Base-by-base conservation (phyloP, 1,140 invertebrate genomes). In the Chymomyza costata region DNA sequence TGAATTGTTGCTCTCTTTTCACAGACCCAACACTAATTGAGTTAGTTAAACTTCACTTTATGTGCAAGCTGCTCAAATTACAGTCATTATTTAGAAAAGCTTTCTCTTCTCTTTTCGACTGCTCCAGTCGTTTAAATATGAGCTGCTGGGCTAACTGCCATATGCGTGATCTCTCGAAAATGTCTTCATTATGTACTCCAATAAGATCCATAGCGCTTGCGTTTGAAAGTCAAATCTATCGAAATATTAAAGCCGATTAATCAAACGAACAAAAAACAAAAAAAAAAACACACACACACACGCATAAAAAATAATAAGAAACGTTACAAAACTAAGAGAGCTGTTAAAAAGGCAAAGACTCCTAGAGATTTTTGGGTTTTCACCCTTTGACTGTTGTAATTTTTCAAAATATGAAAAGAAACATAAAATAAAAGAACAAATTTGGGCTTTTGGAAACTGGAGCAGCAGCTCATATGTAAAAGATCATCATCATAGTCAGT, bases 121-220 rank as follows among this genome's bases (percentile, higher is more conserved):
- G n/a, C n/a, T n/a, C n/a, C n/a, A n/a, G n/a, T n/a, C n/a, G n/a
- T n/a, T n/a, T n/a, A n/a, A n/a, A n/a, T n/a, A n/a, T n/a, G n/a
- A n/a, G n/a, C n/a, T n/a, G n/a, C n/a, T n/a, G n/a, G n/a, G n/a
- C n/a, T n/a, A n/a, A n/a, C n/a, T n/a, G n/a, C n/a, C n/a, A n/a
- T n/a, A n/a, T n/a, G n/a, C n/a, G n/a, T n/a, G n/a, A n/a, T n/a
- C n/a, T n/a, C n/a, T n/a, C n/a, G n/a, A n/a, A 70, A 78, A 78
- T 78, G 65, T 76, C 71, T 76, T 70, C 65, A 76, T 76, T 76
- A 76, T 25, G 21, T 25, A n/a, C 21, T 25, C 8, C 21, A 8
- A 5, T 8, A 25, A 25, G 21, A 25, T 3, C 8, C 21, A 8
- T 25, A 3, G 44, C 47, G 13, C 38, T 58, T 51, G 57, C 52